These are phyloP conservation scores for Myiothlypis coronata DNA, from an alignment of 2,797 vertebrate species.

Conservation along the genomic window DNA sequence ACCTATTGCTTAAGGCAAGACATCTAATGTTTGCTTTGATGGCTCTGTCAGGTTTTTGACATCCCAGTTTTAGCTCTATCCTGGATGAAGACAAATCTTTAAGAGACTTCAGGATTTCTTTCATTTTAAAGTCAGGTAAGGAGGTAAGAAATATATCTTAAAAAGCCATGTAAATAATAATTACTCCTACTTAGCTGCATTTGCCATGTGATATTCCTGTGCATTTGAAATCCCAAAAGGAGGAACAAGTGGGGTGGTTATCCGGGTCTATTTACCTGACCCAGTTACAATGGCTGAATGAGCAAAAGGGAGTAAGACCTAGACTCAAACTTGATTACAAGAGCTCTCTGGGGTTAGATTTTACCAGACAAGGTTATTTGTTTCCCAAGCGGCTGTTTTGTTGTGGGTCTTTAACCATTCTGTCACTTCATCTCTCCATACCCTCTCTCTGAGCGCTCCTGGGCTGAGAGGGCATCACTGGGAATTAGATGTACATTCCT, in stretches of 20 bases:
- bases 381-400: not conserved
- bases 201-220: not conserved
- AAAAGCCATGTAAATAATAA: not conserved
- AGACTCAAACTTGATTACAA: not conserved
- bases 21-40: not conserved
- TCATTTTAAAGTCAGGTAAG: not conserved
- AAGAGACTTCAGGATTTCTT: not conserved
- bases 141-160: not conserved
- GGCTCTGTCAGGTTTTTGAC: not conserved
- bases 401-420: not conserved
- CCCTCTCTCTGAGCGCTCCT: fast-evolving
- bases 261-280: fast-evolving
- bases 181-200: not conserved
- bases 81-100: not conserved
- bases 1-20: slow-evolving; percentile 14
- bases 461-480: not conserved
- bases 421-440: fast-evolving
- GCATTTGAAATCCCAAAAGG: not conserved
- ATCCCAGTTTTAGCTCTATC: not conserved
- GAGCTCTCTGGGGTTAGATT: not conserved
- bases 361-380: not conserved
- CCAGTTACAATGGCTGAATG: not conserved
- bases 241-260: not conserved
- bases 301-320: not conserved
- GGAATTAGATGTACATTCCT: not conserved